Conservation (phyloP, 2,888 invertebrate species). For the Leptothorax acervorum region DNA sequence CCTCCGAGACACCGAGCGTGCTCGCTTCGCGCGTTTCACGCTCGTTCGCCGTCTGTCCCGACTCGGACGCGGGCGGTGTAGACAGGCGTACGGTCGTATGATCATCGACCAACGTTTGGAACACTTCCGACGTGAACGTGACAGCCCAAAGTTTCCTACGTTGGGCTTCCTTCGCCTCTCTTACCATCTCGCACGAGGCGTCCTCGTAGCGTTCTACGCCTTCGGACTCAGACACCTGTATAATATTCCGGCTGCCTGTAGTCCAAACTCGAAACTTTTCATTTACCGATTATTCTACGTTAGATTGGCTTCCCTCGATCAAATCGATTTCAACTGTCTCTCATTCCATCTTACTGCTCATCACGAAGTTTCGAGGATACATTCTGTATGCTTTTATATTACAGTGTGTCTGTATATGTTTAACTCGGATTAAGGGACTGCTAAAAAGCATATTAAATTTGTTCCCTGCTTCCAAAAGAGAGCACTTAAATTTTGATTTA, state of each 20-base stretch:
- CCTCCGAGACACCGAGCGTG: constrained; percentile 57
- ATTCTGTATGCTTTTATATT: background rate
- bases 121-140: constrained; percentile 81
- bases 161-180: constrained; percentile 74
- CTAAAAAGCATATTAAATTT: constrained; percentile 20
- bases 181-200: constrained; percentile 62
- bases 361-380: background rate
- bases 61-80: constrained; percentile 50
- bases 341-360: constrained; percentile 84
- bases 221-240: constrained; percentile 70
- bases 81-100: constrained; percentile 77
- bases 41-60: constrained; percentile 1
- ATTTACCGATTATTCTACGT: constrained; percentile 18
- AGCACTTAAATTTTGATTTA: background rate
- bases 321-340: constrained; percentile 68
- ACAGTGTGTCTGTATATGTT: background rate
- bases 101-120: constrained; percentile 82
- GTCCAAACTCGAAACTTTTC: constrained; percentile 25
- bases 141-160: constrained; percentile 80
- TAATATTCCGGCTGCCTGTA: constrained; percentile 32
- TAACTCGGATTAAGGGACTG: background rate
- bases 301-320: constrained; percentile 6
- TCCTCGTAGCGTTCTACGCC: constrained; percentile 72
- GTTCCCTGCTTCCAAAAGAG: background rate
- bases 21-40: constrained; percentile 59